Conservation (phyloP, 1,140 invertebrate species). For the Stegodyphus dumicola region DNA sequence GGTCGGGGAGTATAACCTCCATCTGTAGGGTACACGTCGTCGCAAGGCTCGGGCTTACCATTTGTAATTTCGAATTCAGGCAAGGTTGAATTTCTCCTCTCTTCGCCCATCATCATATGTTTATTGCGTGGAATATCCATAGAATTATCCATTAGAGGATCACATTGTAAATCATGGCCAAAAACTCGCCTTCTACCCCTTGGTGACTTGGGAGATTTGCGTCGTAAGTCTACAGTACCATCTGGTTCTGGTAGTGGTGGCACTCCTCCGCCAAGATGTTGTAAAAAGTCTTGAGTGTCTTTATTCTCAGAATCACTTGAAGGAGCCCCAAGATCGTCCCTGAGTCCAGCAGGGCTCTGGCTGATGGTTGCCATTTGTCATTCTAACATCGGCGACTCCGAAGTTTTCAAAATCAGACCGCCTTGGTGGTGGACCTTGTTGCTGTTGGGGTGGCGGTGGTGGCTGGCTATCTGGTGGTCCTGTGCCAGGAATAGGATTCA, state of each 20-base stretch:
- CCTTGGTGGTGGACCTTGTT: slow-evolving; percentile 8
- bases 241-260: slow-evolving; percentile 24
- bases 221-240: slow-evolving; percentile 42
- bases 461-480: neutral
- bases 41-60: slow-evolving; percentile 39
- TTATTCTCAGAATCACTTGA: slow-evolving; percentile 60
- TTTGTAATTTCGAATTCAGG: slow-evolving; percentile 60
- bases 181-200: slow-evolving; percentile 29
- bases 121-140: slow-evolving; percentile 50
- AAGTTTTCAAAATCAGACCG: slow-evolving; percentile 48
- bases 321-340: slow-evolving; percentile 45
- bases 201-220: slow-evolving; percentile 51
- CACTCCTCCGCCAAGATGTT: slow-evolving; percentile 28
- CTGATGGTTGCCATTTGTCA: slow-evolving; percentile 53
- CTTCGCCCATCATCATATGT: slow-evolving; percentile 10
- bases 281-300: slow-evolving; percentile 54
- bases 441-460: slow-evolving; percentile 19
- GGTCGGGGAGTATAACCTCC: slow-evolving; percentile 25
- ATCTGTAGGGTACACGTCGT: slow-evolving; percentile 41
- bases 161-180: slow-evolving; percentile 49
- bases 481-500: neutral
- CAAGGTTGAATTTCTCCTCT: slow-evolving; percentile 53
- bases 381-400: slow-evolving; percentile 10
- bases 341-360: slow-evolving; percentile 6
- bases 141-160: slow-evolving; percentile 49